A percentile compares a stretch with the other conserved stretches of the same genome.
Evolutionary conservation across 2,113 vertebrate genomes (phyloP).

Genomic region (Gobio gobio): DNA sequence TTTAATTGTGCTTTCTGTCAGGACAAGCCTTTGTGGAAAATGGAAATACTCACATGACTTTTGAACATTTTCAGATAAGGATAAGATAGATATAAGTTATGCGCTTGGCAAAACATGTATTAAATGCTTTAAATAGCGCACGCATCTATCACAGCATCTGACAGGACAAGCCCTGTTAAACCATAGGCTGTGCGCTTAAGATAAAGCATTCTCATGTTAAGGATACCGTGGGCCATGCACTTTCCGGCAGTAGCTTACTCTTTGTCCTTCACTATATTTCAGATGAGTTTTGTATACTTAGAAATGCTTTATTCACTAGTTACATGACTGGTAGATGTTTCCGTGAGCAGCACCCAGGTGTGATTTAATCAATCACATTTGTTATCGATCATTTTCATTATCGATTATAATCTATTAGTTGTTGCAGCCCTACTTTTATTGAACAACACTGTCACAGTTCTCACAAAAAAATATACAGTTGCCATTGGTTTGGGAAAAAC

Average conservation of each 20-base stretch:
- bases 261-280: background rate
- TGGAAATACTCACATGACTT: background rate
- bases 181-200: background rate
- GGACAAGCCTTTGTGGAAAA: background rate
- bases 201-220: background rate
- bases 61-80: background rate
- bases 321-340: background rate
- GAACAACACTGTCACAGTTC: too few species aligned
- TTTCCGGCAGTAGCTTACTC: background rate
- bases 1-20: background rate
- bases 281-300: background rate
- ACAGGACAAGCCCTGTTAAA: background rate
- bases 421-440: background rate
- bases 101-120: background rate
- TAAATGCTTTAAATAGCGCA: background rate
- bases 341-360: background rate
- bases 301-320: background rate
- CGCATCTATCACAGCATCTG: background rate
- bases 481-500: background rate
- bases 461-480: too few species aligned
- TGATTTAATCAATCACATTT: too few species aligned
- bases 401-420: background rate
- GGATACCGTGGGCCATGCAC: background rate
- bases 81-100: too few species aligned
- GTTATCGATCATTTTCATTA: background rate